Evolutionary conservation across 2,888 invertebrate species (phyloP).

Genomic region (Meteorus colon): DNA sequence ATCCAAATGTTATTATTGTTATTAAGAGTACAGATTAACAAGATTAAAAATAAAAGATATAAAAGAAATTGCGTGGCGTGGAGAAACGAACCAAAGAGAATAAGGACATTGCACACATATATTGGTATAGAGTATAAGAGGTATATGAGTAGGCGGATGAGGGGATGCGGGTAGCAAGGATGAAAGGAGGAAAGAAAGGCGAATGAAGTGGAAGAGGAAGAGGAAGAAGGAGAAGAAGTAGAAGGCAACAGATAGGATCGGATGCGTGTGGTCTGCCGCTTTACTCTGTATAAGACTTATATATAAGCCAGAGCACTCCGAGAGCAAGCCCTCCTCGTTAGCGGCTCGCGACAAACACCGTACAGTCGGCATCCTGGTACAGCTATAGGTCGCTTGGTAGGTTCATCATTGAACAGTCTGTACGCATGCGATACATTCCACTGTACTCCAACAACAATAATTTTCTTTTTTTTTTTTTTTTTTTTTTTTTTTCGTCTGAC

Average conservation of each 20-base stretch:
- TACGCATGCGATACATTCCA: conserved; percentile 10
- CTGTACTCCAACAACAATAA: neutral
- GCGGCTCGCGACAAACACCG: conserved; percentile 72
- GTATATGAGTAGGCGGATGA: conserved; percentile 24
- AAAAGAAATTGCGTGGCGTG: conserved; percentile 37
- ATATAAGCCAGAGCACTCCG: conserved; percentile 64
- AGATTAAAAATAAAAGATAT: conserved; percentile 44
- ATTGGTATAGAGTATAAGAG: neutral
- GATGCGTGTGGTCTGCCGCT: conserved; percentile 72
- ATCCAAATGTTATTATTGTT: conserved; percentile 23
- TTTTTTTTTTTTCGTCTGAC: neutral
- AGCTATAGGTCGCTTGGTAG: conserved; percentile 34
- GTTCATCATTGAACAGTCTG: conserved; percentile 36
- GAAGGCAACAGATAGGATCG: conserved; percentile 70
- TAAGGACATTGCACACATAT: conserved; percentile 24
- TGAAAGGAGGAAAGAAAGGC: conserved; percentile 40
- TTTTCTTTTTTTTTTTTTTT: neutral
- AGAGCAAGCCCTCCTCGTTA: conserved; percentile 69
- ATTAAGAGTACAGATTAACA: conserved; percentile 30
- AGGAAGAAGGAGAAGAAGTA: conserved; percentile 52
- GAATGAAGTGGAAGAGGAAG: conserved; percentile 54
- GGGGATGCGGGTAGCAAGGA: conserved; percentile 37
- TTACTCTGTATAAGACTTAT: conserved; percentile 72
- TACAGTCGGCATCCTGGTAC: conserved; percentile 46
- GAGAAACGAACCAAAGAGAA: conserved; percentile 35